Evolutionary conservation across 2,888 invertebrate genomes (phyloP).

Genomic region (Cataglyphis rosenhaueri): DNA sequence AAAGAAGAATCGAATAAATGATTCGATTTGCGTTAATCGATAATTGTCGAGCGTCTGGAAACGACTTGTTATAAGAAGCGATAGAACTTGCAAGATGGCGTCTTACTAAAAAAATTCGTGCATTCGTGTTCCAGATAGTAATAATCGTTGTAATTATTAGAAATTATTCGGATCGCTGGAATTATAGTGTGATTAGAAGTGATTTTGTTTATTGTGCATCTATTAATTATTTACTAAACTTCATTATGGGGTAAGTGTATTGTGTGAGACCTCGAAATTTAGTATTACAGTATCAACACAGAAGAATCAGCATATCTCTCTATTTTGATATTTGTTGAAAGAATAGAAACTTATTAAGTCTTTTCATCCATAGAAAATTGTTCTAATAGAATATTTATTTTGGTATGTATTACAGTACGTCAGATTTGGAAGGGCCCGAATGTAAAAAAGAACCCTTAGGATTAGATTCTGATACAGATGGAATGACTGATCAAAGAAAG

Average conservation of each 20-base stretch:
- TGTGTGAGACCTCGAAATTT: background rate
- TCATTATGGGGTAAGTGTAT: conserved; percentile 72
- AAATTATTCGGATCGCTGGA: conserved; percentile 17
- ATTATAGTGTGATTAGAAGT: conserved; percentile 64
- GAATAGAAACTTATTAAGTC: background rate
- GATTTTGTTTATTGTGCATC: conserved; percentile 61
- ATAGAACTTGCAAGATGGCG: conserved; percentile 72
- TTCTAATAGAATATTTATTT: background rate
- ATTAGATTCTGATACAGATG: conserved; percentile 78
- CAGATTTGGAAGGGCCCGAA: conserved; percentile 81
- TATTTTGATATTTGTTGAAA: background rate
- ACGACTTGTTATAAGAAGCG: conserved; percentile 53
- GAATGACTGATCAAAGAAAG: conserved; percentile 79
- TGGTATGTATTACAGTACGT: conserved; percentile 73
- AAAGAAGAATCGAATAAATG: background rate
- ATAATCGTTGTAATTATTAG: conserved; percentile 15
- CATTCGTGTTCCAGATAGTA: conserved; percentile 54
- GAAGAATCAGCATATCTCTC: background rate
- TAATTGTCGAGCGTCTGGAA: conserved; percentile 22
- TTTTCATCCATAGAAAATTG: background rate
- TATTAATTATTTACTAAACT: conserved; percentile 63
- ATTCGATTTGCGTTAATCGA: conserved; percentile 47
- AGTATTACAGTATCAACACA: background rate
- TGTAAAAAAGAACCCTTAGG: conserved; percentile 77
- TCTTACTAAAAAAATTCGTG: conserved; percentile 62